Evolutionary conservation across 2,113 vertebrate genomes (phyloP).

Genomic region (Deroptyus accipitrinus): DNA sequence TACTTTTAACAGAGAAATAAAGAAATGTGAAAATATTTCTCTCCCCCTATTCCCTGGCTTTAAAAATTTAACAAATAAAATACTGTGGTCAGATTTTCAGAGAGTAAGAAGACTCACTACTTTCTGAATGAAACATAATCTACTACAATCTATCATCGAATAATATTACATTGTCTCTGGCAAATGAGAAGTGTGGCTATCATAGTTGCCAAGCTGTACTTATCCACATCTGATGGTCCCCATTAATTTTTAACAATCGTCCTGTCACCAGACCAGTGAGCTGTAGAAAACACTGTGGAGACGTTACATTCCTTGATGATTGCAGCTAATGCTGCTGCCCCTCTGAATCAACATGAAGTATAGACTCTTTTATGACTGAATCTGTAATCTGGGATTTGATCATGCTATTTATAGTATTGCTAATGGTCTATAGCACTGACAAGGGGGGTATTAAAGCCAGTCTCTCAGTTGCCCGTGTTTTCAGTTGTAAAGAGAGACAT

Average conservation of each 20-base stretch:
- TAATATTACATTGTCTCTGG: not conserved
- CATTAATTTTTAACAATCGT: constrained; percentile 48
- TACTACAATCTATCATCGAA: not conserved
- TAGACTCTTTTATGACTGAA: constrained; percentile 39
- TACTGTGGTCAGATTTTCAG: not conserved
- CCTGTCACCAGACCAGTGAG: constrained; percentile 20
- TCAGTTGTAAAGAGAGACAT: not conserved
- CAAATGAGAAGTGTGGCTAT: constrained; percentile 7
- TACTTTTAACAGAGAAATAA: not conserved
- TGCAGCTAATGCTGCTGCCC: constrained; percentile 5
- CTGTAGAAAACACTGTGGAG: constrained; percentile 34
- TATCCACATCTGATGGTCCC: not conserved
- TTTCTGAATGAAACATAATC: not conserved
- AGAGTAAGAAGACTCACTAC: not conserved
- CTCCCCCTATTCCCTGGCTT: not conserved
- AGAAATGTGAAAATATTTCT: not conserved
- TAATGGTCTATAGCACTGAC: constrained; percentile 33
- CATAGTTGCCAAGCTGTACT: not conserved
- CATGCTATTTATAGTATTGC: constrained; percentile 40
- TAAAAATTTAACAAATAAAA: not conserved
- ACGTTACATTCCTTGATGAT: constrained; percentile 33
- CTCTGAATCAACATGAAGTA: constrained; percentile 46
- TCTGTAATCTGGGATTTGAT: constrained; percentile 45
- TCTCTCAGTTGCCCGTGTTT: constrained; percentile 6
- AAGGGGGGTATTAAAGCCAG: not conserved